Evolutionary conservation across 2,113 vertebrate species (phyloP), one percentile per base, ranked within the genome.

Genomic region (Xenopus borealis): DNA sequence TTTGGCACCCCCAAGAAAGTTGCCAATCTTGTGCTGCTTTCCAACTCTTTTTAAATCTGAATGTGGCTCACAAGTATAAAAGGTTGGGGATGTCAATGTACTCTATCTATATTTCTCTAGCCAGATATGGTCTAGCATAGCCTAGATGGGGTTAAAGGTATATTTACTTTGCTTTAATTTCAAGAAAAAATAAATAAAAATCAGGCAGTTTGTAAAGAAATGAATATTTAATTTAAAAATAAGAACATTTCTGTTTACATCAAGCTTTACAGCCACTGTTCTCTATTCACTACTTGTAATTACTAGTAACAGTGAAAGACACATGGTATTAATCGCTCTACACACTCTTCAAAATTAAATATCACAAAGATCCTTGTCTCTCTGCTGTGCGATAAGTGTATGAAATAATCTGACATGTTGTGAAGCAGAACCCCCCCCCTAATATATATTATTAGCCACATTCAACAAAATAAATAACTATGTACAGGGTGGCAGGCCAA

Each of bases 401-500:
- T 74, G 73, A 75, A 82, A 86, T 16, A 81, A 44, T 71, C 77
- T 62, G 80, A 12, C 74, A 81, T 63, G 78, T 78, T 72, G 71
- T 40, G 78, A 80, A 84, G 79, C 80, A 50, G 20, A 45, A 44
- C 17, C n/a, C n/a, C n/a, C n/a, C n/a, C n/a, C n/a, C 23, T 16
- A 11, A 69, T 45, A 79, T 82, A 86, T 78, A 81, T 19, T 79
- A 79, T 63, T 72, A 83, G 83, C 89, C 85, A 89, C 75, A 86
- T 84, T 85, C 84, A 86, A 86, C 85, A 64, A 72, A 92, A 92
- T 92, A 92, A 92, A 92, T 92, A 91, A 89, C 81, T 92, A 92
- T 91, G 52, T 92, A 92, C 90, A 92, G 14, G 47, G 47, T 81
- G 69, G 72, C 79, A 86, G 71, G 83, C 75, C 81, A 81, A 78